Percentiles rank a stretch among this genome's conserved stretches.
Evolutionary conservation across 2,113 vertebrate genomes (phyloP).

Genomic region (Morone chrysops): DNA sequence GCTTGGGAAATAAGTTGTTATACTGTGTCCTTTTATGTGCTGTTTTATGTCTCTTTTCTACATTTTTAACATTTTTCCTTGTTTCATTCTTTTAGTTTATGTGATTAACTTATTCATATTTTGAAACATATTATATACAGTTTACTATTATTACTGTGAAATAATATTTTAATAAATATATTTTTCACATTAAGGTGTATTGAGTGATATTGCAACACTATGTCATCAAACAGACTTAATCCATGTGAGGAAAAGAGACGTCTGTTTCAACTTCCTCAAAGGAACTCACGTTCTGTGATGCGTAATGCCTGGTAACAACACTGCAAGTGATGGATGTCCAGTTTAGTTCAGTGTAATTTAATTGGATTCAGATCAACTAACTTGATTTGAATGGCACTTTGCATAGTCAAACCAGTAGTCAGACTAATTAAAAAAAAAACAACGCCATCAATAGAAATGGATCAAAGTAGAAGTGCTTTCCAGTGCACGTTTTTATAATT

Average conservation of each 20-base stretch:
- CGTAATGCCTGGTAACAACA: neutral
- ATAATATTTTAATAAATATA: conserved; percentile 9
- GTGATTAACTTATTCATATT: neutral
- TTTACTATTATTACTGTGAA: neutral
- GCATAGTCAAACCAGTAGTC: neutral
- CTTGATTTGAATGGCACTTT: neutral
- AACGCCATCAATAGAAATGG: neutral
- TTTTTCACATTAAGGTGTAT: neutral
- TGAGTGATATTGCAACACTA: neutral
- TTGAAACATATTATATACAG: neutral
- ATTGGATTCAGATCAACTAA: neutral
- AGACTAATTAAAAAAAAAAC: neutral
- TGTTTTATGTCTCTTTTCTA: neutral
- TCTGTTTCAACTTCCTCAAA: conserved; percentile 27
- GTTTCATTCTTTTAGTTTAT: neutral
- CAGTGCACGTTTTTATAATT: neutral
- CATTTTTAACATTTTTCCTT: neutral
- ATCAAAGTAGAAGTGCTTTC: neutral
- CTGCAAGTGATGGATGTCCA: neutral
- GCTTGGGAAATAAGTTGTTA: neutral
- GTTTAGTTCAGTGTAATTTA: neutral
- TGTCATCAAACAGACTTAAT: conserved; percentile 46
- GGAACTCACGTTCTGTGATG: conserved; percentile 12
- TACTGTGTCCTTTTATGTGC: neutral
- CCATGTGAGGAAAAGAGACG: conserved; percentile 1